Evolutionary conservation across 2,888 invertebrate genomes (phyloP).

Genomic region (Leucozona laternaria): DNA sequence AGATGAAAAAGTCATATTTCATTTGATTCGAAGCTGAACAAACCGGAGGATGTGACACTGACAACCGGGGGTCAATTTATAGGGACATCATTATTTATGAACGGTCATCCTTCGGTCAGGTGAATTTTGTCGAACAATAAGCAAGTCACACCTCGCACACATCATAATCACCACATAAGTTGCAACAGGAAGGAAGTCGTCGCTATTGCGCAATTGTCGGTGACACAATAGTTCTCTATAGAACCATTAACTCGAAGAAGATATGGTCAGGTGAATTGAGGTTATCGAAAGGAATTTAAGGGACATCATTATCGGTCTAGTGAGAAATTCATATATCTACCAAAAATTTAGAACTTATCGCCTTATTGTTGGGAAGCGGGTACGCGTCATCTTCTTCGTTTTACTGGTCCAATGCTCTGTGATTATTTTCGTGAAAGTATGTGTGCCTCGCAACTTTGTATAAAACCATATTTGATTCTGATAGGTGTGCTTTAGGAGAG

Average conservation of each 20-base stretch:
- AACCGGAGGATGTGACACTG: constrained; percentile 43
- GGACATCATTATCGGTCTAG: no score
- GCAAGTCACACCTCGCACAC: constrained; percentile 33
- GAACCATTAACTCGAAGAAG: neutral
- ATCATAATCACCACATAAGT: neutral
- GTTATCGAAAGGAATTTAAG: no score
- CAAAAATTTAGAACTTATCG: no score
- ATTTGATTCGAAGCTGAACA: constrained; percentile 42
- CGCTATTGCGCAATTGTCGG: constrained; percentile 16
- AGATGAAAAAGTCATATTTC: constrained; percentile 59
- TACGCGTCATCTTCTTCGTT: no score
- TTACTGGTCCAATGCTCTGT: no score
- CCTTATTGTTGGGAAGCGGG: no score
- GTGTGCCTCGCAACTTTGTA: no score
- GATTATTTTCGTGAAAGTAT: no score
- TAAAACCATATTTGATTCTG: no score
- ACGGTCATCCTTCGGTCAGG: constrained; percentile 59
- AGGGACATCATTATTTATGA: constrained; percentile 58
- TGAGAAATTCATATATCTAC: no score
- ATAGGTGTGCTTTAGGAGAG: no score
- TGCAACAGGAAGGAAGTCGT: constrained; percentile 67
- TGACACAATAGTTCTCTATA: neutral
- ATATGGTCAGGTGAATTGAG: neutral
- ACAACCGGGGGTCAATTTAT: constrained; percentile 54
- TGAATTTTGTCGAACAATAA: constrained; percentile 42